A percentile compares a stretch with the other conserved stretches of the same genome.
Evolutionary conservation across 2,113 vertebrate species (phyloP).

Genomic region (cattle (Bos taurus)): ARS-UCD2.0 NC_037331.1:65570001-65570500

Average conservation of each 20-base stretch:
- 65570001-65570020: slow-evolving; percentile 72
- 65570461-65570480: fast-evolving
- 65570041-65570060: neutral
- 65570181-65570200: neutral
- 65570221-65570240: neutral
- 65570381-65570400: neutral
- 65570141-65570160: neutral
- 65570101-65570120: neutral
- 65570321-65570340: neutral
- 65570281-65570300: neutral
- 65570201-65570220: neutral
- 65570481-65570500: fast-evolving
- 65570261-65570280: neutral
- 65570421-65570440: neutral
- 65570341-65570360: neutral
- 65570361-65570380: neutral
- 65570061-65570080: neutral
- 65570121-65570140: neutral
- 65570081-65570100: neutral
- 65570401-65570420: neutral
- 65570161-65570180: neutral
- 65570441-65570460: neutral
- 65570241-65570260: neutral
- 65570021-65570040: neutral
- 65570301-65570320: neutral